Base-by-base conservation (phyloP, 2,888 invertebrate genomes). In the Pterostichus madidus region DNA sequence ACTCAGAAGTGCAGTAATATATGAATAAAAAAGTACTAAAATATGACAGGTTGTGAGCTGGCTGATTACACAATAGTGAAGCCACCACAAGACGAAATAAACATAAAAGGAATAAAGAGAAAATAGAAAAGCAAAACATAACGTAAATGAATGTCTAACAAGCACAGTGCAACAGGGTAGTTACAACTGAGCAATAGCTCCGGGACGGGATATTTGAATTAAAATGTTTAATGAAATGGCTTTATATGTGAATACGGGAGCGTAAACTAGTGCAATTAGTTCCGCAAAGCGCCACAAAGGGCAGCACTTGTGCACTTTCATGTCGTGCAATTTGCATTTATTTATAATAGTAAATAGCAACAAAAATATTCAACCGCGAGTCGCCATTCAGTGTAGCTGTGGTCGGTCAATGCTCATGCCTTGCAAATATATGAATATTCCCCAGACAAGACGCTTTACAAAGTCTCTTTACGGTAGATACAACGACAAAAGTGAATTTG, bases 221-320 rank as follows among this genome's bases (percentile, higher is more conserved):
- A 80, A 80, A 80, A 80, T 80, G 80, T 71, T 71, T 71, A 80
- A 73, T 80, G 80, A 80, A 80, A 80, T 73, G 73, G 80, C 80
- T 80, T 68, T 53, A 71, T 80, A 80, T 71, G 68, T 73, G 80
- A 53, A 80, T 68, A 53, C 73, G 56, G 80, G 24, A 80, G 71
- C 80, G 53, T 80, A 80, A 80, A 80, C 80, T 71, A 73, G 53
- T 15, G 80, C 71, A 80, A 80, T 80, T 80, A 80, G 80, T 71
- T 53, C 68, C 71, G 52, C 49, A 71, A 71, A 71, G 35, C 68
- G 53, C 24, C 71, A 80, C 71, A 80, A 35, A 80, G 71, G 78
- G 52, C 71, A 80, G 79, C 64, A 59, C 61, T 49, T 64, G 79
- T 31, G 44, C 79, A 79, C 46, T 64, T 49, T 49, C 79, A 64